Evolutionary conservation across 30 jellyfish, hydroid and myxozoan species (phyloP), one percentile per base, ranked within the genome.

Genomic region (Pseudorhiza aurosa): DNA sequence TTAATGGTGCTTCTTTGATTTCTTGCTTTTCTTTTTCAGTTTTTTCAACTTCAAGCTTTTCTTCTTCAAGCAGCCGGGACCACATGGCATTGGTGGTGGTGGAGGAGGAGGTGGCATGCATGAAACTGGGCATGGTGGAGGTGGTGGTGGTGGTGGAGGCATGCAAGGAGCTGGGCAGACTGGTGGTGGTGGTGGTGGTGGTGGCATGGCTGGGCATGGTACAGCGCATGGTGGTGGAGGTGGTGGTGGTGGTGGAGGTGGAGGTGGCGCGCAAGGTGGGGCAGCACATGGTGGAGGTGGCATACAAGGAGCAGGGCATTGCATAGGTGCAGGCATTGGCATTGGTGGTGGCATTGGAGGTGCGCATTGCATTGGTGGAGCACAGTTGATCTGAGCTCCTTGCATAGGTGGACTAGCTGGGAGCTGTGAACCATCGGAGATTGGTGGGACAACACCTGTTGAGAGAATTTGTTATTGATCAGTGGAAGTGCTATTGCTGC

Each of bases 141-240:
- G 87, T 65, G 96, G 81, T 31, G 91, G 82, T 28, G 96, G 87
- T 64, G 96, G 87, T 56, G 96, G 91, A 9, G 96, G 94, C 71
- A 71, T 58, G 47, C 84, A 83, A 49, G 96, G 83, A 4, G 92
- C 86, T 68, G 92, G 88, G 80, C 91, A 77, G 46, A 57, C 81
- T 31, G 88, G 88, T 87, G 91, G 92, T 51, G 87, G 97, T 70
- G 97, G 97, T 73, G 95, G 97, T 57, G 97, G 97, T 40, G 96
- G 92, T 56, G 90, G 94, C 86, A 79, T 74, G 69, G 87, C 76
- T 74, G 96, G 92, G 68, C 89, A 77, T 55, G 95, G 95, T 56
- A 70, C 36, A n/a, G 87, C 81, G 35, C 82, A 67, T 63, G 91
- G 87, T 58, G 91, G 92, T 5, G 96, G 92, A 5, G 96, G 92